These are phyloP conservation scores for Caenorhabditis latens DNA, from an alignment of 1,140 invertebrate species.

Conservation along the genomic window DNA sequence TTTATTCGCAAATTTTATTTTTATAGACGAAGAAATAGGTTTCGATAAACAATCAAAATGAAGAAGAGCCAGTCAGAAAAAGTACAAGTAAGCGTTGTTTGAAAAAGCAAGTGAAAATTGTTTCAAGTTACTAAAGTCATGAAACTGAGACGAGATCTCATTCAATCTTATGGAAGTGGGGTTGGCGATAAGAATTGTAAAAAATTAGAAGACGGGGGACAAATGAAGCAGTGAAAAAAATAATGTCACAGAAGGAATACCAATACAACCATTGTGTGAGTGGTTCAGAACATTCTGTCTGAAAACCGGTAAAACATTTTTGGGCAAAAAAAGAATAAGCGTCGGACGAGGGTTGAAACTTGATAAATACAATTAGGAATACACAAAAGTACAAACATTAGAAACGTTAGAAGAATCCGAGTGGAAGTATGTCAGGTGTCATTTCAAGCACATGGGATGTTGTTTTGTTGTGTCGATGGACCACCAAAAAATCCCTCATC, in stretches of 20 bases:
- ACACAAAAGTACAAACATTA: too few relatives aligned
- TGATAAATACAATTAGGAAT: too few relatives aligned
- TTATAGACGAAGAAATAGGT: not conserved
- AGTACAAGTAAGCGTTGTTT: not conserved
- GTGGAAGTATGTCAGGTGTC: too few relatives aligned
- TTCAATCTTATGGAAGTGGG: not conserved
- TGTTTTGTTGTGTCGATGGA: not conserved
- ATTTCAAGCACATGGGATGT: not conserved
- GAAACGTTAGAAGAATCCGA: too few relatives aligned
- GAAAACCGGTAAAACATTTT: not conserved
- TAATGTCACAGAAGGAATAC: not conserved
- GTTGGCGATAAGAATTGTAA: not conserved
- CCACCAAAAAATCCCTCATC: conserved; percentile 30
- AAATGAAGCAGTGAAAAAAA: not conserved
- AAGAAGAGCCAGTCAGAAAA: not conserved
- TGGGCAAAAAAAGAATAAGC: too few relatives aligned
- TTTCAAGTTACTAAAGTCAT: not conserved
- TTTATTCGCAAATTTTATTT: not conserved
- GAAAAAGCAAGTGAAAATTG: not conserved
- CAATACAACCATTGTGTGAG: too few relatives aligned
- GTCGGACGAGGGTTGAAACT: not conserved
- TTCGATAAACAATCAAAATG: not conserved
- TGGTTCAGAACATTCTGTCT: not conserved
- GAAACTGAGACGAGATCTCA: conserved; percentile 6
- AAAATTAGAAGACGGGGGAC: not conserved